These are phyloP conservation scores for Drosophila neotestacea DNA, from an alignment of 2,888 invertebrate genomes.

Conservation along the genomic window DNA sequence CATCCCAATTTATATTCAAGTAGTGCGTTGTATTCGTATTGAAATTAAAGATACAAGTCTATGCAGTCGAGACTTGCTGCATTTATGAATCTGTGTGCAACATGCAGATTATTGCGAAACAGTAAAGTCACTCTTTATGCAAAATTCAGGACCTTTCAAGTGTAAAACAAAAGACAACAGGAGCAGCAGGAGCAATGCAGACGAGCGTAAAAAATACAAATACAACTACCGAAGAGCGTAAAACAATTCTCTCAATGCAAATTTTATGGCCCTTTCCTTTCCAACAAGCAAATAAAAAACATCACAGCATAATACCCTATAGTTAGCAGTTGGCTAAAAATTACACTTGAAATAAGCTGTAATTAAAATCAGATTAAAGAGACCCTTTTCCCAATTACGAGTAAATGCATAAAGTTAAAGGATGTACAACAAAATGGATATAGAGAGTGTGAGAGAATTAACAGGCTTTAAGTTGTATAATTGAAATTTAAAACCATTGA, in stretches of 20 bases:
- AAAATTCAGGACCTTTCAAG: constrained; percentile 44
- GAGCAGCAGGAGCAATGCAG: not conserved
- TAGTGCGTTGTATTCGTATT: constrained; percentile 8
- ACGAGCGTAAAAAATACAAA: constrained; percentile 9
- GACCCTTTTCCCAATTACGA: too few relatives aligned
- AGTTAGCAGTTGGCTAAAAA: not conserved
- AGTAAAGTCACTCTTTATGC: constrained; percentile 40
- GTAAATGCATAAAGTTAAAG: too few relatives aligned
- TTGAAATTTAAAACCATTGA: not conserved
- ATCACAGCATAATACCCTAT: constrained; percentile 17
- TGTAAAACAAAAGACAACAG: constrained; percentile 34
- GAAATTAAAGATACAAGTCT: constrained; percentile 34
- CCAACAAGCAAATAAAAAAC: constrained; percentile 20
- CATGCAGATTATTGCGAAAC: constrained; percentile 26
- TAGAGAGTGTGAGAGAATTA: not conserved
- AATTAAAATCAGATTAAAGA: not conserved
- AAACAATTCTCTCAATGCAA: constrained; percentile 71
- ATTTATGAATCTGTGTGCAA: constrained; percentile 11
- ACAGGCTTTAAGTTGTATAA: not conserved
- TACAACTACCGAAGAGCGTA: constrained; percentile 26
- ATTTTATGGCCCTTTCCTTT: constrained; percentile 43
- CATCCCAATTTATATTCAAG: not conserved
- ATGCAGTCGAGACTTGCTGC: constrained; percentile 16
- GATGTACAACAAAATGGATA: not conserved
- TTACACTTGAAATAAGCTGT: not conserved